These are phyloP conservation scores for Ellobium chinense DNA, from an alignment of 2,888 invertebrate species.

Conservation along the genomic window DNA sequence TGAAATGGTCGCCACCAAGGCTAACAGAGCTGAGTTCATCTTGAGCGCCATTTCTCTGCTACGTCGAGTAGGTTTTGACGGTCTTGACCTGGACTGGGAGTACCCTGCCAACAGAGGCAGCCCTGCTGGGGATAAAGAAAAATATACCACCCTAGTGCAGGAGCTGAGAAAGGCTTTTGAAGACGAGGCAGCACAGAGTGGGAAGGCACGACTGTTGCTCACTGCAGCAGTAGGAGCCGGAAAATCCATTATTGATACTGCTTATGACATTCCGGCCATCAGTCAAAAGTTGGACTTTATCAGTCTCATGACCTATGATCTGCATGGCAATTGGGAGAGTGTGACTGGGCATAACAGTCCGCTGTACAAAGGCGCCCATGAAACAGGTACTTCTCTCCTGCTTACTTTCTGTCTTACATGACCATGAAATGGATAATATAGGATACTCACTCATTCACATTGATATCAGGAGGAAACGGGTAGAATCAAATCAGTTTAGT, in stretches of 20 bases:
- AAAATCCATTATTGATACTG: constrained; percentile 61
- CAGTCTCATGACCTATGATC: constrained; percentile 72
- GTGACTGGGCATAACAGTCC: constrained; percentile 75
- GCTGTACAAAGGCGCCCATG: constrained; percentile 58
- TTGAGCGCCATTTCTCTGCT: constrained; percentile 60
- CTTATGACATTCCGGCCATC: constrained; percentile 60
- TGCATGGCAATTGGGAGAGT: constrained; percentile 73
- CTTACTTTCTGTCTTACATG: too few species aligned
- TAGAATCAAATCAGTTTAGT: too few species aligned
- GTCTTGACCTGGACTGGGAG: constrained; percentile 95
- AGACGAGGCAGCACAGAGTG: constrained; percentile 61
- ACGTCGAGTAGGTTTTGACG: constrained; percentile 84
- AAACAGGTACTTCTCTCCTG: too few species aligned
- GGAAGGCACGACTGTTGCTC: constrained; percentile 63
- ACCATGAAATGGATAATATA: too few species aligned
- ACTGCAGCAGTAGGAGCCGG: constrained; percentile 76
- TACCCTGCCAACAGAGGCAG: constrained; percentile 84
- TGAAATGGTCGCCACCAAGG: constrained; percentile 61
- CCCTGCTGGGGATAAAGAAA: constrained; percentile 69
- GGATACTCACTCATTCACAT: too few species aligned
- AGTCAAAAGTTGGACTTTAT: constrained; percentile 61
- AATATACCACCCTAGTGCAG: constrained; percentile 63
- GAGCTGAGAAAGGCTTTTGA: constrained; percentile 68
- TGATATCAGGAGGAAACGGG: too few species aligned
- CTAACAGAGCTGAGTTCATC: constrained; percentile 64